Evolutionary conservation across 2,888 invertebrate genomes (phyloP), one percentile per base, ranked within the genome.

Genomic region (Agrotis segetum): DNA sequence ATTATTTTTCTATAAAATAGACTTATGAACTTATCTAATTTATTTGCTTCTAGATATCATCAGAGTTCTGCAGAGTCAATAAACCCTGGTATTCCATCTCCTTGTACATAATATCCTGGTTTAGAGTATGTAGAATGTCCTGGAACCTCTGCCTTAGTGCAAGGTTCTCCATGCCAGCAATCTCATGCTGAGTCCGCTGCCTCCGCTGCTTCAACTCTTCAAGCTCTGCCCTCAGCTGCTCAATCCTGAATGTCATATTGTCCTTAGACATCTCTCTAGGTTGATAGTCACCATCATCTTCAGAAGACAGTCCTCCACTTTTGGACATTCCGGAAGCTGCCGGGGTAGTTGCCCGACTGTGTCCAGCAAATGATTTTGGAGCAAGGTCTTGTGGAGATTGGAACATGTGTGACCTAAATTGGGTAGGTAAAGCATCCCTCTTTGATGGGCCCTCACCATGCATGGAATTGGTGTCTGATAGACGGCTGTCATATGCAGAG

Each of bases 91-190:
- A 95, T 84, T 98, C 98, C 92, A 98, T 97, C 92, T 98, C 98
- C 78, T 98, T 97, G 85, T 97, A 98, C 84, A 97, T 96, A 82
- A 98, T 98, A 88, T 98, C 98, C 86, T 98, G 97, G 78, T 98
- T 96, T 16, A 99, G 93, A 85, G 97, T 97, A 81, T 99, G 98
- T 40, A 99, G 94, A 65, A 97, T 98, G 81, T 98, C 98, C 89
- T 98, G 97, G 92, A 99, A 98, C 67, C 99, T 96, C 91, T 98
- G 98, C 61, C 98, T 96, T 17, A 99, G 92, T 16, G 98, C 98
- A 77, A 97, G 96, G 91, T 99, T 99, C 89, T 99, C 98, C 90
- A 99, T 98, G 59, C 97, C 98, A 29, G 98, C 97, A 76, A 99
- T 97, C 92, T 99, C 98, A 81, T 97, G 96, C 87, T 99, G 98